Evolutionary conservation across 2,888 invertebrate genomes (phyloP).

Genomic region (Drosophila stalkeri): DNA sequence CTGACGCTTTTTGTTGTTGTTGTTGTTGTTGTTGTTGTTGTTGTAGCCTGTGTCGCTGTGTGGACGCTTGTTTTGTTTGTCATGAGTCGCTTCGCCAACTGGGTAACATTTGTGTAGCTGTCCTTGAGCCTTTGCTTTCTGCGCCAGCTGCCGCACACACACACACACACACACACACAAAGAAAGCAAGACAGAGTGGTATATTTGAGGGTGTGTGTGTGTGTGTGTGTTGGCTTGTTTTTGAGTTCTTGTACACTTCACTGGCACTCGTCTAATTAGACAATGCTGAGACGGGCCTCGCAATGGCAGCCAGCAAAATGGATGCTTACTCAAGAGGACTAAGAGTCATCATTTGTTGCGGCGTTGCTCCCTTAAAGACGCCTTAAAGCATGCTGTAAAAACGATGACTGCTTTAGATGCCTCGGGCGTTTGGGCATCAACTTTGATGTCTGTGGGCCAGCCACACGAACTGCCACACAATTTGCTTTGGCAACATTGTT

Average conservation of each 20-base stretch:
- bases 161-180: slow-evolving; percentile 4
- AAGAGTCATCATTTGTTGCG: slow-evolving; percentile 57
- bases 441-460: slow-evolving; percentile 68
- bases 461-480: slow-evolving; percentile 74
- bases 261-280: slow-evolving; percentile 80
- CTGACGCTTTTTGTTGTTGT: slow-evolving; percentile 20
- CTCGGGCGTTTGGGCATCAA: slow-evolving; percentile 28
- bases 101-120: slow-evolving; percentile 59
- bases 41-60: slow-evolving; percentile 21
- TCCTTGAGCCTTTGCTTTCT: slow-evolving; percentile 44
- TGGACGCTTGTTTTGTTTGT: slow-evolving; percentile 46
- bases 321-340: slow-evolving; percentile 32
- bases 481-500: slow-evolving; percentile 77
- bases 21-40: slow-evolving; percentile 38
- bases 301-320: slow-evolving; percentile 48
- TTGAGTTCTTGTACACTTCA: slow-evolving; percentile 64
- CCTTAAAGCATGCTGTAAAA: slow-evolving; percentile 58
- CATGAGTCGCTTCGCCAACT: slow-evolving; percentile 65
- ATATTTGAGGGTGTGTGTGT: slow-evolving; percentile 1
- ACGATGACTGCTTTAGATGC: slow-evolving; percentile 16
- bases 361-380: slow-evolving; percentile 56
- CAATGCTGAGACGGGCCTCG: slow-evolving; percentile 66
- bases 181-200: not conserved
- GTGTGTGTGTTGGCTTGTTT: slow-evolving; percentile 23
- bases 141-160: slow-evolving; percentile 36